Evolutionary conservation across 1,140 invertebrate species (phyloP).

Genomic region (Antheraea mylitta): DNA sequence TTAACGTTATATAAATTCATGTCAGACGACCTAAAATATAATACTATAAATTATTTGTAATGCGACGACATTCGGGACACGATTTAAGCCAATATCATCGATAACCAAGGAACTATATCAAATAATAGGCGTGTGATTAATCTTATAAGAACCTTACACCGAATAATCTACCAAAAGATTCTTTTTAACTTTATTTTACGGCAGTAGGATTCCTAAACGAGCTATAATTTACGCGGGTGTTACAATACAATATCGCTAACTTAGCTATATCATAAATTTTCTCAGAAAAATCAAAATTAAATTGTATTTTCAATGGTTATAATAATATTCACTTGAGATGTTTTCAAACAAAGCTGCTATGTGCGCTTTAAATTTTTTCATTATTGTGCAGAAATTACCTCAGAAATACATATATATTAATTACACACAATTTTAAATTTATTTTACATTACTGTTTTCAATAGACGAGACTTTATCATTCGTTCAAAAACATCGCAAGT

Average conservation of each 20-base stretch:
- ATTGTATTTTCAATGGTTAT: conserved; percentile 4
- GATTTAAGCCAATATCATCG: conserved; percentile 16
- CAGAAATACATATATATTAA: conserved; percentile 9
- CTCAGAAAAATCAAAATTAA: conserved; percentile 34
- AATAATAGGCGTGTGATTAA: conserved; percentile 22
- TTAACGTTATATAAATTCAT: conserved; percentile 71
- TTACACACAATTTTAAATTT: conserved; percentile 35
- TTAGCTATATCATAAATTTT: conserved; percentile 31
- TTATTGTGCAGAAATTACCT: conserved; percentile 23
- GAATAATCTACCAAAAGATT: conserved; percentile 12
- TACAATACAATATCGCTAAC: conserved; percentile 54
- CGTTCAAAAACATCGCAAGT: conserved; percentile 30
- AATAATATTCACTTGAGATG: conserved; percentile 41
- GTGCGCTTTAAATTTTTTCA: conserved; percentile 39
- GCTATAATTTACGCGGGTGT: conserved; percentile 56
- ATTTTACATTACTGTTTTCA: conserved; percentile 23
- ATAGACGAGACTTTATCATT: conserved; percentile 16
- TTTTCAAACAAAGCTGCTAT: conserved; percentile 46
- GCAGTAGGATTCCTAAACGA: conserved; percentile 51
- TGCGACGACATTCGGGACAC: conserved; percentile 26
- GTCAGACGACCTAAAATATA: conserved; percentile 65
- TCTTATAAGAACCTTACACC: conserved; percentile 19
- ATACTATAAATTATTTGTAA: conserved; percentile 60
- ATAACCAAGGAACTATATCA: conserved; percentile 18
- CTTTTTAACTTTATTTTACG: conserved; percentile 26